Evolutionary conservation across 1,140 invertebrate genomes (phyloP).

Genomic region (Procambarus clarkii): DNA sequence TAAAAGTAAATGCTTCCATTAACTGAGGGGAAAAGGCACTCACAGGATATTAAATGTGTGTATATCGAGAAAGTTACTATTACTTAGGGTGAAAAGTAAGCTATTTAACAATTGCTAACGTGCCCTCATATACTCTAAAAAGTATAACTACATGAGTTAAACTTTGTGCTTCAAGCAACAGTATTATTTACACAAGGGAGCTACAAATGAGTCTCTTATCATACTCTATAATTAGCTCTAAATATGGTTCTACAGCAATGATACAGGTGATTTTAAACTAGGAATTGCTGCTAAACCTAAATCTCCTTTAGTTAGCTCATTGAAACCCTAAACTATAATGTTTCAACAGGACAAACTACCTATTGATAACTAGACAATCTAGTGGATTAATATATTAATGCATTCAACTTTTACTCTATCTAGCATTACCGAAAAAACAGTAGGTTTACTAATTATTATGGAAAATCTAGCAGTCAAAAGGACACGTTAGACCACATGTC

Average conservation of each 20-base stretch:
- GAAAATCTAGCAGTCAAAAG: slow-evolving; percentile 49
- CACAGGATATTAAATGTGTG: not conserved
- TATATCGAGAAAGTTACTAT: not conserved
- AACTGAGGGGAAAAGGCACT: not conserved
- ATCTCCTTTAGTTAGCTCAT: slow-evolving; percentile 21
- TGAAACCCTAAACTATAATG: slow-evolving; percentile 25
- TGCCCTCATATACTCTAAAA: slow-evolving; percentile 36
- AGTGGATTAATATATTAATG: slow-evolving; percentile 26
- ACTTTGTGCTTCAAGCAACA: slow-evolving; percentile 32
- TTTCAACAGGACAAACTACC: slow-evolving; percentile 38
- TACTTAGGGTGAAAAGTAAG: slow-evolving; percentile 22
- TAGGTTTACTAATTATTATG: slow-evolving; percentile 27
- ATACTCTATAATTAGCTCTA: slow-evolving; percentile 19
- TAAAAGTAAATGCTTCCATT: not conserved
- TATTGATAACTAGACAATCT: slow-evolving; percentile 31
- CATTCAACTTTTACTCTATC: slow-evolving; percentile 54
- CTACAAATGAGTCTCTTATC: slow-evolving; percentile 36
- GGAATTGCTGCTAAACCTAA: slow-evolving; percentile 50
- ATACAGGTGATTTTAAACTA: slow-evolving; percentile 31
- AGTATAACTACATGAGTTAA: slow-evolving; percentile 29
- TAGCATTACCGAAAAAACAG: slow-evolving; percentile 38
- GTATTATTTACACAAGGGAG: slow-evolving; percentile 46
- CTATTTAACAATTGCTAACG: slow-evolving; percentile 25
- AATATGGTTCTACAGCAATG: slow-evolving; percentile 26
- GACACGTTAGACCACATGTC: not conserved